phyloP scores from a whole-genome alignment of 2,888 invertebrate species.

The Chalcis sispes region DNA sequence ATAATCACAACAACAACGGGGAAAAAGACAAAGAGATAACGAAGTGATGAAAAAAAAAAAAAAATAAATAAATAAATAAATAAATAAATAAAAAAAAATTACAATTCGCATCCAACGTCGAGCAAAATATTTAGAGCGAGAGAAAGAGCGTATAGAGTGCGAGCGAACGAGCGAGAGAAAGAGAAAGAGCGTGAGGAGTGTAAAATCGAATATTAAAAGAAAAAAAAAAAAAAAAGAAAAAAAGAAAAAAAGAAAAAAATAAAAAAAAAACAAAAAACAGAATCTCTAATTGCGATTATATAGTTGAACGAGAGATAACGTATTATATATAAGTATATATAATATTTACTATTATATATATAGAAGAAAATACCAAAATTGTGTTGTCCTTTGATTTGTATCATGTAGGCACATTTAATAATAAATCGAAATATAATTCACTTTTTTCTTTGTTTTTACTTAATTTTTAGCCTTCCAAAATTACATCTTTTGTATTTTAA shows the following conservation, averaged over 20 bases:
- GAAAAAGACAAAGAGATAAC: constrained; percentile 31
- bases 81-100: constrained; percentile 18
- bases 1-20: constrained; percentile 27
- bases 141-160: constrained; percentile 11
- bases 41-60: too few relatives aligned
- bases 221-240: too few relatives aligned
- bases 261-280: constrained; percentile 17
- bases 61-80: constrained; percentile 16
- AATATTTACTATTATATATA: constrained; percentile 70
- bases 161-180: constrained; percentile 22
- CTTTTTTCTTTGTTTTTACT: constrained; percentile 3
- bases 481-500: too few relatives aligned
- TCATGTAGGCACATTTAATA: constrained; percentile 74
- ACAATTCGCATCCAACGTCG: constrained; percentile 25
- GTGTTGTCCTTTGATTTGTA: constrained; percentile 74
- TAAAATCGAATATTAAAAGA: constrained; percentile 28
- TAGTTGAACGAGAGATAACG: constrained; percentile 58
- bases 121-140: constrained; percentile 32
- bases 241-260: too few relatives aligned
- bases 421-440: constrained; percentile 71
- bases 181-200: constrained; percentile 24
- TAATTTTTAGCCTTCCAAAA: background rate
- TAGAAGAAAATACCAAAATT: constrained; percentile 69
- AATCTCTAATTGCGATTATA: constrained; percentile 56
- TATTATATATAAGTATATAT: constrained; percentile 62